Base-by-base conservation (phyloP, 2,797 vertebrate genomes). In the Artibeus jamaicensis region DNA sequence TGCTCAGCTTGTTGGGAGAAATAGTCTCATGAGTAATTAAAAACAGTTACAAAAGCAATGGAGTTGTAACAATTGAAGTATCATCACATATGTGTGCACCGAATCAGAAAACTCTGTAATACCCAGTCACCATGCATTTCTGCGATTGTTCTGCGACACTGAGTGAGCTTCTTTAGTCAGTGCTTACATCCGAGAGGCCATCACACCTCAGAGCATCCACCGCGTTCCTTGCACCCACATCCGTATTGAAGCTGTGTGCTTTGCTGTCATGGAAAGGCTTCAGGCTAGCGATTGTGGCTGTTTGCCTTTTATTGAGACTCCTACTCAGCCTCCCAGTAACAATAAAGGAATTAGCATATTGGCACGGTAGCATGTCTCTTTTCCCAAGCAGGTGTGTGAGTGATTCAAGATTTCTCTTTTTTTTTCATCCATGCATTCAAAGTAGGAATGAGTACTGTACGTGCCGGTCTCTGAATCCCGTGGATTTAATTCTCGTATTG, bases 11-110 rank as follows among this genome's bases (percentile, higher is more conserved):
- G 3, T 57, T 89, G 81, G 62, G 96, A 96, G 94, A 96, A 96
- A 91, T 84, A 46, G 95, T 97, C 96, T 96, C 95, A 44, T 7
- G 96, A 95, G 97, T 96, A 95, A 97, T 97, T 97, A 96, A 94
- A 93, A 96, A 79, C 92, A 93, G 95, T 97, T 96, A 94, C 78
- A 88, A 92, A 96, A 86, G 94, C 95, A 94, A 48, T 96, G 88
- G 89, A 89, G 78, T 97, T 96, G 92, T 86, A 94, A 96, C 91
- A 93, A 93, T 59, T 62, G 95, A 95, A 97, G 93, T 91, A 84
- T 83, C 95, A 42, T 74, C 83, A 67, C 96, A 94, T 89, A 90
- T 87, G 91, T 95, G 96, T 95, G 86, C 96, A 86, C 59, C 1
- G 1, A 86, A 57, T 96, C 95, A 86, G 96, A 97, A 96, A 95